Percentiles rank a stretch among this genome's conserved stretches.
phyloP scores from a whole-genome alignment of 2,113 vertebrate genomes.

The Capreolus pygargus region DNA sequence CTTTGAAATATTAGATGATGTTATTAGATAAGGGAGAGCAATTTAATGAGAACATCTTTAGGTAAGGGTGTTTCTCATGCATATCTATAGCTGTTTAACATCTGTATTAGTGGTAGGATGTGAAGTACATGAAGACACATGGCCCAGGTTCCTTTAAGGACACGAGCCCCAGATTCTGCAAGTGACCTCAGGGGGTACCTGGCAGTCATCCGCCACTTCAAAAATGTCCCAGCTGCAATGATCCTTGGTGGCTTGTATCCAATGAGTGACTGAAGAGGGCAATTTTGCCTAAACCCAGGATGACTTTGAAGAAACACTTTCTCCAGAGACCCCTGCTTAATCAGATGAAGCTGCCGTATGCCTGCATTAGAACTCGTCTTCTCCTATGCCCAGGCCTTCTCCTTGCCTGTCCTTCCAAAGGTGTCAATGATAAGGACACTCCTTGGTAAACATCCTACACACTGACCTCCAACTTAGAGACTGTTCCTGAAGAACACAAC shows the following conservation, averaged over 20 bases:
- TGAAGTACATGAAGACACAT: not conserved
- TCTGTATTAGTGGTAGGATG: not conserved
- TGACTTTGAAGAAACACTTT: too few species aligned
- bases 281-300: not conserved
- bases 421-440: fast-evolving
- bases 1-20: not conserved
- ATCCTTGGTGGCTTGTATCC: not conserved
- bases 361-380: not conserved
- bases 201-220: not conserved
- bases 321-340: not conserved
- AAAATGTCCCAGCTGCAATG: not conserved
- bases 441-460: too few species aligned
- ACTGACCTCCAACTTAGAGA: not conserved
- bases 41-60: not conserved
- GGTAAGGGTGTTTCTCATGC: not conserved
- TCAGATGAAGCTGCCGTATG: fast-evolving
- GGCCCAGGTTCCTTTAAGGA: not conserved
- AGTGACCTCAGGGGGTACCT: not conserved
- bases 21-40: not conserved
- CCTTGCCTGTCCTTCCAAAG: not conserved
- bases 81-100: not conserved
- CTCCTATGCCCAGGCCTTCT: not conserved
- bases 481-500: not conserved
- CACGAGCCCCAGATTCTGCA: not conserved
- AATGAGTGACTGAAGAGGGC: not conserved